Percentiles rank a stretch among this genome's conserved stretches.
Conservation (phyloP, 2,888 invertebrate species). For the Julus scanicus region DNA sequence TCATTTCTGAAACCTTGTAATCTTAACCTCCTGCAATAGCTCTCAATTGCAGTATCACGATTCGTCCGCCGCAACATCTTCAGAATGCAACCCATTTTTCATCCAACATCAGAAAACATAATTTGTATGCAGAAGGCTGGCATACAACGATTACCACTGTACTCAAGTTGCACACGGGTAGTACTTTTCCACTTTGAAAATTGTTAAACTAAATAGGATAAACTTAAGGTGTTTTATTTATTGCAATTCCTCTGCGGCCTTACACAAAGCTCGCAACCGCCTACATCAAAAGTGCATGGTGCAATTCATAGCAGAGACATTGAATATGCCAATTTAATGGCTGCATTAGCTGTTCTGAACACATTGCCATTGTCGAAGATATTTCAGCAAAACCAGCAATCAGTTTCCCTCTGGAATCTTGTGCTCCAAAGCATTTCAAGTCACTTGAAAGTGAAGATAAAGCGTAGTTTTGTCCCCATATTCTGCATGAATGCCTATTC, state of each 20-base stretch:
- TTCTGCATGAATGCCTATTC: background rate
- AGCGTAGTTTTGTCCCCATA: background rate
- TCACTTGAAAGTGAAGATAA: background rate
- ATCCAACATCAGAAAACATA: background rate
- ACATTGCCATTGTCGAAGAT: too few species aligned
- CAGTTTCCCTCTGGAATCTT: background rate
- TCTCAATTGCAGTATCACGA: background rate
- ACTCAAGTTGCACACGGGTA: background rate
- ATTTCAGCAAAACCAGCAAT: background rate
- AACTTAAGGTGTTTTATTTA: too few species aligned
- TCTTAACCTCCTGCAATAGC: background rate
- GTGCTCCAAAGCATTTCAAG: background rate
- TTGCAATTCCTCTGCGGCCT: too few species aligned
- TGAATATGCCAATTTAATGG: too few species aligned
- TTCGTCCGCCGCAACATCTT: background rate
- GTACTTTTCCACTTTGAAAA: background rate
- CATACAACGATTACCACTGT: background rate
- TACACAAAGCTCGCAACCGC: too few species aligned
- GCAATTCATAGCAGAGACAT: too few species aligned
- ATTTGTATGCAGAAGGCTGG: background rate
- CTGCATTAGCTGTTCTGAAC: too few species aligned
- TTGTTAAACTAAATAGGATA: too few species aligned
- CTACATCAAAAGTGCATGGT: too few species aligned
- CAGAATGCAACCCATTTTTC: background rate
- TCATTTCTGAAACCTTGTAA: background rate